Percentiles rank a stretch among this genome's conserved stretches.
These are phyloP conservation scores for Lymantria monacha DNA, from an alignment of 2,888 invertebrate genomes.

Conservation along the genomic window DNA sequence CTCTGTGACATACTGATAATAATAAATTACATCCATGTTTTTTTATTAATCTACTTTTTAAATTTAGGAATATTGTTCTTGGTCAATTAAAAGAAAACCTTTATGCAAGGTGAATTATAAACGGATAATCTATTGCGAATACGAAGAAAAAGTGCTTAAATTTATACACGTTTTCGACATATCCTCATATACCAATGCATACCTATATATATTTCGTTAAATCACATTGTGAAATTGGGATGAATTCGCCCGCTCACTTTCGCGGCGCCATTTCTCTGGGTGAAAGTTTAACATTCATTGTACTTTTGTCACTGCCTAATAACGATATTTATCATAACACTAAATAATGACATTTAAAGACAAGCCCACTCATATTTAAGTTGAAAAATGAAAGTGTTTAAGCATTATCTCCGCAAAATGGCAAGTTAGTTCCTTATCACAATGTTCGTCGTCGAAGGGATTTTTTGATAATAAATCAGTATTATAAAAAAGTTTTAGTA, in stretches of 20 bases:
- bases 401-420: constrained; percentile 46
- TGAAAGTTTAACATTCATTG: constrained; percentile 74
- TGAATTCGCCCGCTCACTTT: constrained; percentile 65
- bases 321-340: constrained; percentile 66
- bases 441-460: constrained; percentile 20
- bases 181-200: constrained; percentile 20
- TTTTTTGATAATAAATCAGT: too few relatives aligned
- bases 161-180: constrained; percentile 8
- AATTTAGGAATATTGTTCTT: too few relatives aligned
- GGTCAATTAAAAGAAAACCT: too few relatives aligned
- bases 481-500: too few relatives aligned
- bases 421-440: constrained; percentile 33
- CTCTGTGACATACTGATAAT: constrained; percentile 3
- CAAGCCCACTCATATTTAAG: constrained; percentile 57
- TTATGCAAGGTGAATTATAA: neutral
- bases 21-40: too few relatives aligned
- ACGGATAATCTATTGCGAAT: neutral
- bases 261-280: constrained; percentile 64
- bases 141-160: neutral
- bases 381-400: constrained; percentile 61
- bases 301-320: constrained; percentile 73
- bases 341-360: constrained; percentile 61
- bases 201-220: constrained; percentile 18
- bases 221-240: constrained; percentile 46
- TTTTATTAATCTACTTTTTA: too few relatives aligned